Conservation (phyloP, 2,113 vertebrate species). For the Oryzias celebensis region DNA sequence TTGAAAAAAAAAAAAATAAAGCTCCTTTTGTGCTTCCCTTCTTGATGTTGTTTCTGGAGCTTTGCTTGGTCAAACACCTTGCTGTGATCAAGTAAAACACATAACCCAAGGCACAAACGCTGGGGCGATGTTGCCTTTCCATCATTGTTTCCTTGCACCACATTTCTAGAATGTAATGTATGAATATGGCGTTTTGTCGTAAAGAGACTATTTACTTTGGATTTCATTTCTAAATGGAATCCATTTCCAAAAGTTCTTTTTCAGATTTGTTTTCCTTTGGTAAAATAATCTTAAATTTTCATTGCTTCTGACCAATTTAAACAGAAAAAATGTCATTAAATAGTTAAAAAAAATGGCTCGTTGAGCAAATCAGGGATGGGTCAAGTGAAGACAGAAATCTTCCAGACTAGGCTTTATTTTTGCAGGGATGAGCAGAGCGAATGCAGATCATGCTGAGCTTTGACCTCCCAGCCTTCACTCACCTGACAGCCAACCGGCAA, state of each 20-base stretch:
- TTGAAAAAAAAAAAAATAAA: no score
- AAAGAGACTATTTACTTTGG: neutral
- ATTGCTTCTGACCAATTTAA: neutral
- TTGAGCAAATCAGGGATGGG: conserved; percentile 29
- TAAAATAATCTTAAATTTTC: neutral
- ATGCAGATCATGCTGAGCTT: conserved; percentile 21
- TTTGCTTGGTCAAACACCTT: conserved; percentile 34
- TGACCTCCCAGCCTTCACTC: conserved; percentile 14
- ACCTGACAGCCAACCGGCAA: conserved; percentile 22
- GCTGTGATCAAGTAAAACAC: conserved; percentile 29
- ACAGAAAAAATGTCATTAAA: neutral
- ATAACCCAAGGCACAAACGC: conserved; percentile 8
- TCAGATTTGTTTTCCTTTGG: neutral
- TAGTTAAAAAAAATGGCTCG: neutral
- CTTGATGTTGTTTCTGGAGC: conserved; percentile 25
- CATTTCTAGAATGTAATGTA: neutral
- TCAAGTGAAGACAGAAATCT: conserved; percentile 26
- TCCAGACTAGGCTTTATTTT: conserved; percentile 23
- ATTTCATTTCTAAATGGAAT: neutral
- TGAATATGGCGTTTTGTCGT: neutral
- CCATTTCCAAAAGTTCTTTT: neutral
- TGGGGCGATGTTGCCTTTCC: conserved; percentile 5
- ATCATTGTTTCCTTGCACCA: conserved; percentile 5
- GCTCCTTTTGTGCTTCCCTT: conserved; percentile 16
- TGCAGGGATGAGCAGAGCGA: conserved; percentile 32